Percentiles rank a stretch among this genome's conserved stretches.
phyloP scores from a whole-genome alignment of 2,797 vertebrate genomes.

The Argentina silus region DNA sequence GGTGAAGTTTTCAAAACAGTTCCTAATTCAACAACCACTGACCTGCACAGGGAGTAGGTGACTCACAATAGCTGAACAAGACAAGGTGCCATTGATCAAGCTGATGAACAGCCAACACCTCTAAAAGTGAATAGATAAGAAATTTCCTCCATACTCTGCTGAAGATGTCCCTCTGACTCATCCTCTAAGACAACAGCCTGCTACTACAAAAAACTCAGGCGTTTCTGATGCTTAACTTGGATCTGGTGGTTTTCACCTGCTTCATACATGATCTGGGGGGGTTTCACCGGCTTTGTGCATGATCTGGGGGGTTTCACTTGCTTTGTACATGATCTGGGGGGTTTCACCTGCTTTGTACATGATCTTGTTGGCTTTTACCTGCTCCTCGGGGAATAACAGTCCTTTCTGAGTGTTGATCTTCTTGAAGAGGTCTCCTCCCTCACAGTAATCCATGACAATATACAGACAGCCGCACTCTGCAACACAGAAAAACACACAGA shows the following conservation, averaged over 20 bases:
- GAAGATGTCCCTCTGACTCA: background rate
- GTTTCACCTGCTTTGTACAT: background rate
- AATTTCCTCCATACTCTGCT: background rate
- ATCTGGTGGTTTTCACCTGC: no score
- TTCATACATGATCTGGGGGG: no score
- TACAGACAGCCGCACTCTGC: constrained; percentile 95
- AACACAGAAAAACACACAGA: constrained; percentile 14
- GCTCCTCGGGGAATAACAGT: constrained; percentile 88
- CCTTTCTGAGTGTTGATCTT: constrained; percentile 98
- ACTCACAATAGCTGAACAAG: no score
- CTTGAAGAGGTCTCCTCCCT: constrained; percentile 97
- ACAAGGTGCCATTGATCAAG: no score
- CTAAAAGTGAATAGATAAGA: background rate
- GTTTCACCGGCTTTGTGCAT: no score
- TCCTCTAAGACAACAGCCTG: background rate
- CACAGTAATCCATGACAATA: constrained; percentile 99
- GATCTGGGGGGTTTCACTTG: no score
- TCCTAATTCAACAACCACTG: no score
- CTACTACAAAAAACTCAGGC: no score
- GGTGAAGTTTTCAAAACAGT: no score
- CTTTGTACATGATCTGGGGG: background rate
- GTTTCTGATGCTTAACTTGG: background rate
- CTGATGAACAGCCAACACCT: background rate
- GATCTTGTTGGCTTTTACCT: constrained; percentile 76
- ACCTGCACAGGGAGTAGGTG: no score